Base-by-base conservation (phyloP, 2,797 vertebrate species). In the Echiichthys vipera region DNA sequence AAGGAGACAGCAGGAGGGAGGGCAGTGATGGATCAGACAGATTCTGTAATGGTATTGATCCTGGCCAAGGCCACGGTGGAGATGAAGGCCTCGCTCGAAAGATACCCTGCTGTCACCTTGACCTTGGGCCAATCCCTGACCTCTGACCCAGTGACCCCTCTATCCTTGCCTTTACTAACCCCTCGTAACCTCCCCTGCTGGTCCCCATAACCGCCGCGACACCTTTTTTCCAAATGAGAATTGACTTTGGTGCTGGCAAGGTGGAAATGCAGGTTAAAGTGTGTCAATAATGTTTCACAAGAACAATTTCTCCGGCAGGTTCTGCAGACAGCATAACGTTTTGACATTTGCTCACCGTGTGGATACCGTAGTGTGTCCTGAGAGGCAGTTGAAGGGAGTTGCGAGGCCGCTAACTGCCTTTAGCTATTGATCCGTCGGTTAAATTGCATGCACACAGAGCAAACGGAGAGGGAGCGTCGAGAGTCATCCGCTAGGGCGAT, bases 211-310 rank as follows among this genome's bases (percentile, higher is more conserved):
- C 83, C 77, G 82, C 89, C 13, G 4, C 59, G 0, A 55, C 62
- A 58, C 78, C 92, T 93, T n/a, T 93, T n/a, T 92, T 93, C 94
- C 90, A 96, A 96, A 97, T 96, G 95, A 95, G 94, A 96, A 97
- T 96, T 95, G 96, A 98, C 96, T 95, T 91, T 87, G 78, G 69
- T 6, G 49, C 58, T 5, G 56, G 93, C 93, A 89, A 92, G 91
- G 93, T 93, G 92, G 94, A 90, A 97, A 97, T 89, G 93, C 90
- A 86, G 95, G 96, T 97, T 97, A 97, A 97, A 96, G 92, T 86
- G 96, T 96, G 96, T 98, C 97, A 96, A 98, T 97, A 97, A 95
- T 93, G 95, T 96, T 98, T 97, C 95, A 96, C 94, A 93, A 92
- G 95, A 96, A 97, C 96, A 96, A 96, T 96, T 96, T 97, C 96